A percentile compares a stretch with the other conserved stretches of the same genome.
These are phyloP conservation scores for Halcyon malimbica DNA, from an alignment of 2,113 vertebrate species.

Conservation along the genomic window DNA sequence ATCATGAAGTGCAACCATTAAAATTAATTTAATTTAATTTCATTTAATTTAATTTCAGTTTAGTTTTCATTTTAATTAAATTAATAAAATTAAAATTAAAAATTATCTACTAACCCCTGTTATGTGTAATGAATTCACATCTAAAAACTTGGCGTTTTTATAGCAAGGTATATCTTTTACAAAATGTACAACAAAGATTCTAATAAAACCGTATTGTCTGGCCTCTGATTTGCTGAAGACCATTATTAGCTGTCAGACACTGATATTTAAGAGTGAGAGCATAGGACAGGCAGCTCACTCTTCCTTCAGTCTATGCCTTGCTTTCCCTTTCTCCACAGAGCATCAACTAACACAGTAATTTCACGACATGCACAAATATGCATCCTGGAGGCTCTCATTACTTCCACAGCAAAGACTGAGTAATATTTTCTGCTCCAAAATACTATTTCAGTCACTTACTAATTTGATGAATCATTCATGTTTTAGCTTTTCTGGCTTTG, in stretches of 20 bases:
- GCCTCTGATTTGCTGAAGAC: background rate
- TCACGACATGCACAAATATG: background rate
- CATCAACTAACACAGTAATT: background rate
- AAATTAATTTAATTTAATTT: too few relatives aligned
- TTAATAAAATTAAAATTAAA: too few relatives aligned
- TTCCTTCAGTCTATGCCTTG: background rate
- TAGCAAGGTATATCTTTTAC: background rate
- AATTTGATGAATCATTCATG: background rate
- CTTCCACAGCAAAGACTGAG: background rate
- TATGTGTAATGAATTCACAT: background rate
- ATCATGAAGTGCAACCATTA: too few relatives aligned
- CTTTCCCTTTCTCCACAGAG: background rate
- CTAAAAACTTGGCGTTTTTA: background rate
- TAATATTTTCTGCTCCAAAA: background rate
- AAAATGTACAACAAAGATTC: background rate
- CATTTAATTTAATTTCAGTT: too few relatives aligned
- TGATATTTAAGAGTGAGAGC: background rate
- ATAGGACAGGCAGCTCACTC: background rate
- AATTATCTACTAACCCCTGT: too few relatives aligned
- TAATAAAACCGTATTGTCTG: background rate
- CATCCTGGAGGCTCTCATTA: background rate
- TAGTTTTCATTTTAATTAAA: too few relatives aligned
- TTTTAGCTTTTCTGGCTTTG: background rate
- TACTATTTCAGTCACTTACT: background rate
- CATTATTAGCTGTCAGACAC: accelerated